Evolutionary conservation across 2,113 vertebrate species (phyloP).

Genomic region (Morone chrysops): DNA sequence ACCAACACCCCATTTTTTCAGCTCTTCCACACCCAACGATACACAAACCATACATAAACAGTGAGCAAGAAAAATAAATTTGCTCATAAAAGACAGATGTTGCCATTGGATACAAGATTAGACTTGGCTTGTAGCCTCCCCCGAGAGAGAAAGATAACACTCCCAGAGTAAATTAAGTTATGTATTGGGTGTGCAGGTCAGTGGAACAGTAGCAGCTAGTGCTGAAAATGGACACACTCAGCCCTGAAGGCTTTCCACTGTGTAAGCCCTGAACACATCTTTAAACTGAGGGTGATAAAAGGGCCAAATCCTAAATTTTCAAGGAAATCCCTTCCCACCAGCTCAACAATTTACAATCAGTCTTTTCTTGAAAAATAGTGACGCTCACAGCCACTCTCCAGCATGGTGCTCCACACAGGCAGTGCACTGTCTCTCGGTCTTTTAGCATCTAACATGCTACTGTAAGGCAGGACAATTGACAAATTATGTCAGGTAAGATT

Average conservation of each 20-base stretch:
- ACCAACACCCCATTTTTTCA: constrained; percentile 40
- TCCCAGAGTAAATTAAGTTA: constrained; percentile 56
- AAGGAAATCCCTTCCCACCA: constrained; percentile 25
- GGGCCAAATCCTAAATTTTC: constrained; percentile 27
- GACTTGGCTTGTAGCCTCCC: constrained; percentile 56
- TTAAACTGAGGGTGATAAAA: constrained; percentile 44
- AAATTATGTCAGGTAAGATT: background rate
- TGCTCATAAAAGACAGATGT: constrained; percentile 72
- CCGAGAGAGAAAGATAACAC: constrained; percentile 68
- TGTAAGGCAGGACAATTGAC: background rate
- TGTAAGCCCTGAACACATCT: constrained; percentile 57
- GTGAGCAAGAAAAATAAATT: constrained; percentile 65
- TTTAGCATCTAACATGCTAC: background rate
- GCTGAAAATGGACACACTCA: constrained; percentile 53
- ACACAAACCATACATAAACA: constrained; percentile 60
- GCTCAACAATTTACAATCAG: constrained; percentile 41
- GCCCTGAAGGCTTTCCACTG: constrained; percentile 61
- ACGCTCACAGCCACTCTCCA: background rate
- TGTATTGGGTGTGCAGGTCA: constrained; percentile 41
- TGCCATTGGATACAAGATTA: constrained; percentile 68
- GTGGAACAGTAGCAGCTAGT: constrained; percentile 67
- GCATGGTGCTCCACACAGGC: constrained; percentile 2
- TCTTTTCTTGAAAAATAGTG: constrained; percentile 39
- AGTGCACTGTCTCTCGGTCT: background rate
- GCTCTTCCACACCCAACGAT: constrained; percentile 27